These are phyloP conservation scores for Tolypeutes matacus DNA, from an alignment of 2,797 vertebrate genomes.

Conservation along the genomic window DNA sequence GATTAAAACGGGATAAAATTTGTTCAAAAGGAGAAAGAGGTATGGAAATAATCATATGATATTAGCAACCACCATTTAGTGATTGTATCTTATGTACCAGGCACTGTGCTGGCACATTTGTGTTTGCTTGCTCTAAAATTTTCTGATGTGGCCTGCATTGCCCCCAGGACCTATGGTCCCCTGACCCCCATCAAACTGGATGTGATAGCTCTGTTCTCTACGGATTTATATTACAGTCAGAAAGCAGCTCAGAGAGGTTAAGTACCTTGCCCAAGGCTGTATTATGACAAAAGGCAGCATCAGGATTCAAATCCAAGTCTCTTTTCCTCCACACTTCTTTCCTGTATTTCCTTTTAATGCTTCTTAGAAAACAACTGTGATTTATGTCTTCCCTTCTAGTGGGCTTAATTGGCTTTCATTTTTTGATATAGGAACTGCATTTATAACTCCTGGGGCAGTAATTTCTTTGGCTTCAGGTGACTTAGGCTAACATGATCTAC, in stretches of 20 bases:
- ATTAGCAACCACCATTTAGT: not conserved
- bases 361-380: not conserved
- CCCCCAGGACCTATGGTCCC: too few relatives aligned
- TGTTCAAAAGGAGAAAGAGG: not conserved
- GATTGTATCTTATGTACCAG: not conserved
- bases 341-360: not conserved
- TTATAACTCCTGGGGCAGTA: not conserved
- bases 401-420: not conserved
- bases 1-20: not conserved
- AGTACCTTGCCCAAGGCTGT: not conserved
- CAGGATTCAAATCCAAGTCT: not conserved
- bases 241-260: not conserved
- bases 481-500: not conserved
- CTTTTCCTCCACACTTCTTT: not conserved
- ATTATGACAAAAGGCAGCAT: not conserved
- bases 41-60: not conserved
- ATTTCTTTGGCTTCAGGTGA: conserved; percentile 8
- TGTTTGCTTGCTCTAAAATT: not conserved
- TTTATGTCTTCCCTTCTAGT: not conserved
- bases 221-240: not conserved
- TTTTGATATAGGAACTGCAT: not conserved
- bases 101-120: too few relatives aligned
- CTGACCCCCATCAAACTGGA: not conserved
- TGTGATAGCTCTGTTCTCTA: not conserved
- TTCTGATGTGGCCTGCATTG: not conserved